A percentile compares a stretch with the other conserved stretches of the same genome.
Conservation (phyloP, 2,113 vertebrate genomes). For the Rhipidura dahli region DNA sequence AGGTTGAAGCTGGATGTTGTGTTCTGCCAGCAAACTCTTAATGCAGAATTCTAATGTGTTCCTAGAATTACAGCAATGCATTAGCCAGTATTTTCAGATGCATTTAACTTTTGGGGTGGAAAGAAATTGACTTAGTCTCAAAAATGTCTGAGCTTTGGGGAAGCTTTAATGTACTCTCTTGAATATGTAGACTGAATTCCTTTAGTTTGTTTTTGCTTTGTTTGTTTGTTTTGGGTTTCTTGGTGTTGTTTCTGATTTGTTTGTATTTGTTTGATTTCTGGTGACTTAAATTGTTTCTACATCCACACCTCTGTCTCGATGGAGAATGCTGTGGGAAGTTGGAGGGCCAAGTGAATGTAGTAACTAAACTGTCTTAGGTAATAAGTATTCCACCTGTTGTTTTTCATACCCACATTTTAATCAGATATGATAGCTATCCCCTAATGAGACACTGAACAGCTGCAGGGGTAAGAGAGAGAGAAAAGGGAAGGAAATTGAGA, state of each 20-base stretch:
- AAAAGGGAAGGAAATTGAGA: neutral
- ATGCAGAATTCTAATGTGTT: neutral
- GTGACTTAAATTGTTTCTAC: neutral
- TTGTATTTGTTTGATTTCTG: neutral
- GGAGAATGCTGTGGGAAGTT: neutral
- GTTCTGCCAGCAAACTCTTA: neutral
- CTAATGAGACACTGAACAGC: neutral
- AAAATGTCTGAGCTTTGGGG: neutral
- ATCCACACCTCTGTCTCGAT: neutral
- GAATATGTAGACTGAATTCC: neutral
- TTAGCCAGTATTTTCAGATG: neutral
- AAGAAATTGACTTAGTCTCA: neutral
- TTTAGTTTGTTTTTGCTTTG: neutral
- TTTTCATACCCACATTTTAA: neutral
- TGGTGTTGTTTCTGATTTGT: no score
- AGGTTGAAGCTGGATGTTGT: neutral
- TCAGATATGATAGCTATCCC: neutral
- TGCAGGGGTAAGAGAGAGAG: neutral
- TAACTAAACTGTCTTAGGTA: neutral
- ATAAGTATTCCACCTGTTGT: neutral
- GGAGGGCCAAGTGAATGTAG: neutral
- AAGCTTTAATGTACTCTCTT: neutral
- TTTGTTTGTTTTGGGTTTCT: neutral
- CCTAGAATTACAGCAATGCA: neutral
- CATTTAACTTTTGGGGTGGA: neutral